Base-by-base conservation (phyloP, 2,113 vertebrate genomes). In the Heterochromis multidens region DNA sequence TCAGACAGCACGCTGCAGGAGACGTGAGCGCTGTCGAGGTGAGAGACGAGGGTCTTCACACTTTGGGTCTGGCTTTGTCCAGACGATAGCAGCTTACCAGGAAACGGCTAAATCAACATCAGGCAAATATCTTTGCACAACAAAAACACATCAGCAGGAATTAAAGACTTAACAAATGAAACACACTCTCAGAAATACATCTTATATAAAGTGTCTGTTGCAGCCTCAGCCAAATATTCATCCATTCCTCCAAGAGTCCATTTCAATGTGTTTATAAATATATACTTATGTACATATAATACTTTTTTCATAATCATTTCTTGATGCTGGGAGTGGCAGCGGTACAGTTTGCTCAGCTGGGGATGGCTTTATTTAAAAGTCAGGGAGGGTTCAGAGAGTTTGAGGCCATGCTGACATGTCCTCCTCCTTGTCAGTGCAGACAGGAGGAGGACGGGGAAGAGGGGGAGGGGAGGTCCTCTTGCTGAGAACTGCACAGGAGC, bases 171-270 rank as follows among this genome's bases (percentile, higher is more conserved):
- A 14, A 61, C 62, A 85, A 82, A 87, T 49, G 63, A 84, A 83
- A 92, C 56, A 60, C 63, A 60, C 84, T 72, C 59, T 76, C 80
- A 80, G 40, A 92, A 92, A 90, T 61, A 62, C 65, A 76, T 78
- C 84, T 84, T 65, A 65, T 83, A 84, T 90, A 94, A 95, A 93
- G 90, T 91, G 92, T 95, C 91, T 83, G 88, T 80, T 91, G 94
- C 93, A 90, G 92, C 84, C 62, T 87, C 81, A 62, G 89, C 82
- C 76, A 79, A 87, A 80, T 79, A 82, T 57, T 67, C 70, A 63
- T 79, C 74, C 77, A 83, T 29, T 61, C 35, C 57, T 76, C 80
- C 77, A 10, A 79, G 83, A 81, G 79, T 93, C 84, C 59, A 58
- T 82, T 59, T 81, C 72, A 78, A 57, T 86, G 76, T 60, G 61